phyloP scores from a whole-genome alignment of 2,113 vertebrate species.

The Coturnix japonica region DNA sequence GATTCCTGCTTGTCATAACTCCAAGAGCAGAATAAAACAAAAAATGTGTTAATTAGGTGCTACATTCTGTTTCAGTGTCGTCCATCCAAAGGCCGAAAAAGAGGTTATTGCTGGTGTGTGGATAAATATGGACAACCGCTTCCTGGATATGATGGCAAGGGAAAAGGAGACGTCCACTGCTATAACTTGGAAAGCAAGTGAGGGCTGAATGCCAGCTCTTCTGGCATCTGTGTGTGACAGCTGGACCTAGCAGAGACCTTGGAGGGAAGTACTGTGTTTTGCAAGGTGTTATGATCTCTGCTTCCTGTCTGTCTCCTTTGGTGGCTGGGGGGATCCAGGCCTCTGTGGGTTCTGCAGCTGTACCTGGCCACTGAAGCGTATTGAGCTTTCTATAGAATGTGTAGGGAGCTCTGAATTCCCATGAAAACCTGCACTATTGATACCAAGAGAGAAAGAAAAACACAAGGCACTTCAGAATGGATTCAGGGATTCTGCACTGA shows the following conservation, averaged over 20 bases:
- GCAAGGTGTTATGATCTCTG: conserved; percentile 1
- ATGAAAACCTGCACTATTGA: conserved; percentile 81
- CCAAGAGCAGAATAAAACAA: not conserved
- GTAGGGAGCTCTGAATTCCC: conserved; percentile 46
- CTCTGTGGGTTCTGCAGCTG: not conserved
- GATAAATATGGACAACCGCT: conserved; percentile 93
- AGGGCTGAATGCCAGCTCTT: conserved; percentile 25
- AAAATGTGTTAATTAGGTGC: not conserved
- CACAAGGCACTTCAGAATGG: conserved; percentile 59
- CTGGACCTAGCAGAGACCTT: conserved; percentile 49
- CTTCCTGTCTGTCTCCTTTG: conserved; percentile 20
- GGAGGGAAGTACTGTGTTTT: conserved; percentile 7
- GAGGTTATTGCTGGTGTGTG: conserved; percentile 96
- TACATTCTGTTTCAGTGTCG: conserved; percentile 83
- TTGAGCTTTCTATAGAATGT: not conserved
- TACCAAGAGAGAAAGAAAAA: conserved; percentile 59
- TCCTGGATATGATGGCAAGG: conserved; percentile 84
- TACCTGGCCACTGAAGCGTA: not conserved
- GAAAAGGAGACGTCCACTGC: conserved; percentile 85
- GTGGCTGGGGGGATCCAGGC: not conserved
- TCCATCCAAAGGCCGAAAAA: conserved; percentile 92
- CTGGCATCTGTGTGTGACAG: conserved; percentile 23
- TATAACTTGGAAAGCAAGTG: conserved; percentile 88
- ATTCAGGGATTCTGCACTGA: conserved; percentile 83
- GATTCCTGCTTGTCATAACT: not conserved